Evolutionary conservation across 2,888 invertebrate species (phyloP).

Genomic region (Melikaiella ostensackeni): DNA sequence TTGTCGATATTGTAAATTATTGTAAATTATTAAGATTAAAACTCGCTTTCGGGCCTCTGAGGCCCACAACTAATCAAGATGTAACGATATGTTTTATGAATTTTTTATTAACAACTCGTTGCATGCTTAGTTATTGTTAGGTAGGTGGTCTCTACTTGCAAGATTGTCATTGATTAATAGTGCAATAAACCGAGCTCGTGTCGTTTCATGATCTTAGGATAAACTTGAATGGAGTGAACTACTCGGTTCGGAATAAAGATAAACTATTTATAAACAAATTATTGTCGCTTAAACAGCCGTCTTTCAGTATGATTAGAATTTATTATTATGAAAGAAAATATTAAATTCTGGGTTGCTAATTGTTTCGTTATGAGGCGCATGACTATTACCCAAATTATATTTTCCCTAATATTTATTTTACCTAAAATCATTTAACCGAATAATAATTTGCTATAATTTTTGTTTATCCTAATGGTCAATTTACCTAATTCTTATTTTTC

Average conservation of each 20-base stretch:
- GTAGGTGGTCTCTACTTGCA: neutral
- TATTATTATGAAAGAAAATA: neutral
- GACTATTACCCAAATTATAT: too few relatives aligned
- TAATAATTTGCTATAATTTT: too few relatives aligned
- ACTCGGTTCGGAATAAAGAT: neutral
- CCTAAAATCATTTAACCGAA: too few relatives aligned
- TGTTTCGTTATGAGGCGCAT: too few relatives aligned
- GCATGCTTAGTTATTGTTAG: neutral
- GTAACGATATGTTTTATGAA: neutral
- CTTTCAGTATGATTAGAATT: neutral
- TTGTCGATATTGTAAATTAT: constrained; percentile 46
- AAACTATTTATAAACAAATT: neutral
- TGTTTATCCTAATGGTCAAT: too few relatives aligned
- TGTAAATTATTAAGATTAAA: constrained; percentile 50
- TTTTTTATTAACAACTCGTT: constrained; percentile 4
- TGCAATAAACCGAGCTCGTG: constrained; percentile 9
- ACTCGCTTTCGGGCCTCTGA: neutral
- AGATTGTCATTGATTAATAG: neutral
- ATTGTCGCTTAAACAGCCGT: neutral
- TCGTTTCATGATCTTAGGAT: neutral
- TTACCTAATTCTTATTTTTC: too few relatives aligned
- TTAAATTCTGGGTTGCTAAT: too few relatives aligned
- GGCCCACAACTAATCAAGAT: neutral
- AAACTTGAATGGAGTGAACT: neutral
- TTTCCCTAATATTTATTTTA: too few relatives aligned